Percentiles rank a stretch among this genome's conserved stretches.
phyloP scores from a whole-genome alignment of 2,797 vertebrate species.

The Melanotaenia maccullochi region DNA sequence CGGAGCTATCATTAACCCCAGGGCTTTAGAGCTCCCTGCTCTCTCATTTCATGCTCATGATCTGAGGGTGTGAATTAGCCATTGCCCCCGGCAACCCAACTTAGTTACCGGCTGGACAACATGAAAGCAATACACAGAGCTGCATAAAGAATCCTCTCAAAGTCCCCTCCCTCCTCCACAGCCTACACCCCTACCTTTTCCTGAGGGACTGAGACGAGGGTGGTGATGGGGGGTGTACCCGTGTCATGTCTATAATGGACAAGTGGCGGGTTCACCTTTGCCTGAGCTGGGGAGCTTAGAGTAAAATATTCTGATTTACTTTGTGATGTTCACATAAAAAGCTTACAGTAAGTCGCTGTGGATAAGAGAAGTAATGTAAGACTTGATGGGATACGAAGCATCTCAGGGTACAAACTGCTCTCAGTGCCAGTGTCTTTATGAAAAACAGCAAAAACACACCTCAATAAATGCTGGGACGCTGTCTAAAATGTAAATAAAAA shows the following conservation, averaged over 20 bases:
- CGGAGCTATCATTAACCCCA: slow-evolving; percentile 82
- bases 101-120: slow-evolving; percentile 86
- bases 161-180: slow-evolving; percentile 64
- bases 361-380: slow-evolving; percentile 46
- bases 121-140: slow-evolving; percentile 88
- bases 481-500: no score
- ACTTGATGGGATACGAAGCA: slow-evolving; percentile 27
- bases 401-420: slow-evolving; percentile 4
- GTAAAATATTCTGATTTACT: slow-evolving; percentile 71
- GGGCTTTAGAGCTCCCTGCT: slow-evolving; percentile 81
- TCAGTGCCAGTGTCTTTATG: not conserved
- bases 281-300: slow-evolving; percentile 59
- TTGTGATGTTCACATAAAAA: slow-evolving; percentile 62
- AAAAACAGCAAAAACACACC: no score
- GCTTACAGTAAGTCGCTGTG: slow-evolving; percentile 56
- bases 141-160: slow-evolving; percentile 85
- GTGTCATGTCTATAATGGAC: slow-evolving; percentile 75
- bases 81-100: slow-evolving; percentile 80
- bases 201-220: slow-evolving; percentile 44
- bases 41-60: slow-evolving; percentile 88
- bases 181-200: slow-evolving; percentile 69
- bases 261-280: slow-evolving; percentile 73
- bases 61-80: slow-evolving; percentile 87
- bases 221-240: slow-evolving; percentile 43
- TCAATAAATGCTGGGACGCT: no score